Evolutionary conservation across 2,113 vertebrate species (phyloP), one percentile per base, ranked within the genome.

Genomic region (Gallinago jamesoni): DNA sequence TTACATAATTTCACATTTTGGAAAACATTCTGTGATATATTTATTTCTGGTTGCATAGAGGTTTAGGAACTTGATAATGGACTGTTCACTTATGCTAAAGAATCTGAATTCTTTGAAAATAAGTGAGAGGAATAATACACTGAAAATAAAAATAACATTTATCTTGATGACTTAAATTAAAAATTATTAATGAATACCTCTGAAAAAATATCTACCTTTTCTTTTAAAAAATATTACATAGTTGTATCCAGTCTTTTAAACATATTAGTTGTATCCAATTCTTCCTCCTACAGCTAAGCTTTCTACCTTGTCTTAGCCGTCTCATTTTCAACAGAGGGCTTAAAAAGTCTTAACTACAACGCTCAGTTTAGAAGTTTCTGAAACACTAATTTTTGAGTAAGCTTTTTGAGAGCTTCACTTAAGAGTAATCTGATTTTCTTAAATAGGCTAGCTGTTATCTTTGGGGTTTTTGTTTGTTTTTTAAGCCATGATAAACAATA

Each of bases 61-160:
- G 12, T 73, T 83, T 66, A 92, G 47, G 35, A 94, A 93, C 91
- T 83, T 85, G 23, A 66, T 64, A 62, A 45, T 56, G 53, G 74
- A 33, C 69, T 79, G 37, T 92, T 96, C 3, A 37, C 33, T 94
- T 84, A 59, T 20, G 45, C 78, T 66, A 89, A 81, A 56, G 35
- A 45, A 79, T 79, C 78, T 91, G n/a, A 89, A 73, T 80, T 94
- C 47, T 77, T 72, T 91, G 74, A 76, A 52, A 90, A 55, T 90
- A 67, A 85, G 5, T 75, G 37, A 88, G 43, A 81, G 53, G 53
- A 90, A 43, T 52, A 85, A 83, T 47, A 30, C 24, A 59, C 8
- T 83, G 43, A 70, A 64, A 91, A 79, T 45, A 70, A 64, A 91
- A 79, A 35, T 39, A 74, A 10, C 22, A 27, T 63, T 90, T 84